These are phyloP conservation scores for Petrocephalus sullivani DNA, from an alignment of 2,797 vertebrate species.

Conservation along the genomic window DNA sequence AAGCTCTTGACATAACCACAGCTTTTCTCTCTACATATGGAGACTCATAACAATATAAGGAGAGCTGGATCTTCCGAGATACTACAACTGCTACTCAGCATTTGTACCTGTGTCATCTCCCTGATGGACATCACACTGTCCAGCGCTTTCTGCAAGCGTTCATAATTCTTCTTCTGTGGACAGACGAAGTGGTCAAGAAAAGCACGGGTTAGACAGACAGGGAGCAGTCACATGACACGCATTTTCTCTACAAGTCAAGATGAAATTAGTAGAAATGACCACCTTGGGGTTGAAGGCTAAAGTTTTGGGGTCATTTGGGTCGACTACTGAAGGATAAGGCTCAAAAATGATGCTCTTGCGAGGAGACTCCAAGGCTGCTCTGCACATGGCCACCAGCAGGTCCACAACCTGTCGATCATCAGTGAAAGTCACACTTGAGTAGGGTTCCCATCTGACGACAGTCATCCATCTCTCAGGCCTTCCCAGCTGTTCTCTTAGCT, in stretches of 20 bases:
- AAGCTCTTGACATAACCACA: background rate
- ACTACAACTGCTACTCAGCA: background rate
- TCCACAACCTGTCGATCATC: constrained; percentile 79
- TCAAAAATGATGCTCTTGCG: constrained; percentile 99
- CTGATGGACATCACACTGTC: constrained; percentile 99
- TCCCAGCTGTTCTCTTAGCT: background rate
- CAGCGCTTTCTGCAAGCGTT: constrained; percentile 95
- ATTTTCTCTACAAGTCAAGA: background rate
- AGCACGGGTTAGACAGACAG: constrained; percentile 11
- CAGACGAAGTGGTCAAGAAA: constrained; percentile 47
- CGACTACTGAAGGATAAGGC: constrained; percentile 96
- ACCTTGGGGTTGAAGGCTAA: constrained; percentile 99
- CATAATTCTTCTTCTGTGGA: constrained; percentile 97
- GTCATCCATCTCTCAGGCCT: background rate
- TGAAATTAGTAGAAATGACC: constrained; percentile 33
- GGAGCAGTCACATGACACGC: background rate
- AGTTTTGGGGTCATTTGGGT: constrained; percentile 96
- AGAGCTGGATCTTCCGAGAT: background rate
- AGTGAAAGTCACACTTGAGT: background rate
- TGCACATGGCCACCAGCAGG: constrained; percentile 94
- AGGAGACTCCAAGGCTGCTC: constrained; percentile 94
- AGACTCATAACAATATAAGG: background rate
- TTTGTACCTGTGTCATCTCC: constrained; percentile 96
- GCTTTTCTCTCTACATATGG: background rate
- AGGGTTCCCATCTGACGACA: background rate